Percentiles rank a stretch among this genome's conserved stretches.
phyloP scores from a whole-genome alignment of 2,888 invertebrate species.

The Noctua fimbriata region DNA sequence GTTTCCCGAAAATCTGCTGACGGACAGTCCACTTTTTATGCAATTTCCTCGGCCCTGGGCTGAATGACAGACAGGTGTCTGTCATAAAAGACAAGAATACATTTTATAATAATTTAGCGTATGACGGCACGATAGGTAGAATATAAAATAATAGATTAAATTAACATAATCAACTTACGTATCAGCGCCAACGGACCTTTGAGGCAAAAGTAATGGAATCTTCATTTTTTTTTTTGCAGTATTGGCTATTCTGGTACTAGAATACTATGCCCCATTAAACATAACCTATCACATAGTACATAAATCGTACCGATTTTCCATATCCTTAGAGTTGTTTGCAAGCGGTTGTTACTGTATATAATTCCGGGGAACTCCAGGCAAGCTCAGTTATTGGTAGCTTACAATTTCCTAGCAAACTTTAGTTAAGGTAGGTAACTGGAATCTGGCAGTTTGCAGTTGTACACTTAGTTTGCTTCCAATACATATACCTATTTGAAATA shows the following conservation, averaged over 20 bases:
- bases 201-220: neutral
- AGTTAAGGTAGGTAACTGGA: conserved; percentile 69
- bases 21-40: too few species aligned
- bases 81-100: neutral
- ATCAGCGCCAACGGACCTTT: too few species aligned
- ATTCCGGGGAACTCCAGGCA: conserved; percentile 47
- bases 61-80: too few species aligned
- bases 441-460: conserved; percentile 74
- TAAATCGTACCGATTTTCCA: conserved; percentile 31
- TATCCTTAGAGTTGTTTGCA: conserved; percentile 37
- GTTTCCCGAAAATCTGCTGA: too few species aligned
- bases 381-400: conserved; percentile 74
- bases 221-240: neutral
- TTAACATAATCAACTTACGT: too few species aligned
- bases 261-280: neutral
- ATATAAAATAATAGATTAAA: too few species aligned
- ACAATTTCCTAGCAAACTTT: conserved; percentile 73
- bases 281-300: neutral
- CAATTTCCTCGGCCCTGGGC: too few species aligned
- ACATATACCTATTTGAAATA: conserved; percentile 60
- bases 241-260: neutral
- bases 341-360: conserved; percentile 48
- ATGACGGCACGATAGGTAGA: too few species aligned
- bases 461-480: conserved; percentile 66
- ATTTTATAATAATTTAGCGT: too few species aligned